Conservation (phyloP, 2,797 vertebrate genomes). For the Potorous gilbertii region DNA sequence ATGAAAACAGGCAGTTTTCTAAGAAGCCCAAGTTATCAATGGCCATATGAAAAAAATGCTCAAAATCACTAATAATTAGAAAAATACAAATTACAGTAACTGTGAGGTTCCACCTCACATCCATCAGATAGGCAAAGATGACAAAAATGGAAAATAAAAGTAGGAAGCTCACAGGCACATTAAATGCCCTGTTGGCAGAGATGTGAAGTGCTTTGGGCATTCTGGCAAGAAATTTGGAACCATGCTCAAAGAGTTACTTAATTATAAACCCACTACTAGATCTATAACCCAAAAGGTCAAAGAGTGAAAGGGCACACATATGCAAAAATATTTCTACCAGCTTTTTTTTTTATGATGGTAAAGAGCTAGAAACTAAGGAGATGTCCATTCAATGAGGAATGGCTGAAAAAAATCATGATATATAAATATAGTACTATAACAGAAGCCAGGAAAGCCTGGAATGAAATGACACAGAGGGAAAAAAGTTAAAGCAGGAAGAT, state of each 20-base stretch:
- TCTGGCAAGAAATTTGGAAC: not conserved
- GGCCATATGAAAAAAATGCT: not conserved
- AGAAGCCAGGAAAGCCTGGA: not conserved
- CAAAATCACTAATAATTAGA: not conserved
- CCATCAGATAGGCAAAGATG: not conserved
- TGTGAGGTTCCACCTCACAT: not conserved
- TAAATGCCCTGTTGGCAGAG: not conserved
- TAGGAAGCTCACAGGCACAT: not conserved
- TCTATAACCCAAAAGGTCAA: not conserved
- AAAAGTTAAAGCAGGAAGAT: not conserved
- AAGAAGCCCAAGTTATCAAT: not conserved
- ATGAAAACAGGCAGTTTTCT: not conserved
- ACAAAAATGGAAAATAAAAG: not conserved
- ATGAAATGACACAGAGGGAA: not conserved
- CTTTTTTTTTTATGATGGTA: not conserved
- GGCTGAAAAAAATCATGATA: not conserved
- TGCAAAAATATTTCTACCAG: not conserved
- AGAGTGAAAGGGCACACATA: not conserved
- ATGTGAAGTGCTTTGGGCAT: not conserved
- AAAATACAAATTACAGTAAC: not conserved
- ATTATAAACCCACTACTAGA: not conserved
- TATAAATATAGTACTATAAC: not conserved
- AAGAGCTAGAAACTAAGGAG: not conserved
- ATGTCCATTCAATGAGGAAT: not conserved
- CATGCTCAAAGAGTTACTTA: not conserved